Evolutionary conservation across 2,888 invertebrate genomes (phyloP), one percentile per base, ranked within the genome.

Genomic region (Synanthedon andrenaeformis): DNA sequence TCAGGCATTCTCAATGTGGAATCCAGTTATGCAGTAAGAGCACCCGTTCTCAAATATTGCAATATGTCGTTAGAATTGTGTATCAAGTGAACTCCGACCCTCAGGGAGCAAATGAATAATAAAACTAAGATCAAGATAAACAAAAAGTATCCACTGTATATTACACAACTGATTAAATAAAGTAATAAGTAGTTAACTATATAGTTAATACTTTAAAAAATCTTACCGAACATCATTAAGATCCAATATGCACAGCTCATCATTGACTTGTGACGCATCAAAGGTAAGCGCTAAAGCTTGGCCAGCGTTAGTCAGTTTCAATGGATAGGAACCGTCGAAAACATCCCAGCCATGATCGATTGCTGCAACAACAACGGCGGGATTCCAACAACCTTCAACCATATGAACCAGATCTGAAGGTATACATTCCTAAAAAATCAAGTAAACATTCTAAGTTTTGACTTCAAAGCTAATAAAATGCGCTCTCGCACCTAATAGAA

Each of bases 291-390:
- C 89, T 48, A 96, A 78, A 0, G 94, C 96, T 56, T 90, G 89
- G 3, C 91, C 91, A 57, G 91, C 83, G 62, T 92, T 92, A 0
- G 94, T 92, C 8, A 92, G 85, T 56, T 91, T 82, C 54, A 91
- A 91, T 41, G 94, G 92, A 76, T 95, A 95, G 0, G 96, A 93
- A 0, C 95, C 93, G 72, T 98, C 97, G 76, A 98, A 96, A 12
- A 97, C 73, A 78, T 98, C 98, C 61, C 96, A 89, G 14, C 97
- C 97, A 41, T 90, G 67, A 60, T 91, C 88, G 41, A 97, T 90
- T 0, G 96, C 90, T 57, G 92, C 86, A 55, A 97, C 70, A 48
- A 95, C 87, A 35, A 90, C 83, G 4, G 90, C 79, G 3, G 97
- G 96, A 68, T 91, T 91, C 91, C 94, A 96, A 53, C 93, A 91